A percentile compares a stretch with the other conserved stretches of the same genome.
Conservation (phyloP, 1,140 invertebrate species). For the Lepidurus apus region DNA sequence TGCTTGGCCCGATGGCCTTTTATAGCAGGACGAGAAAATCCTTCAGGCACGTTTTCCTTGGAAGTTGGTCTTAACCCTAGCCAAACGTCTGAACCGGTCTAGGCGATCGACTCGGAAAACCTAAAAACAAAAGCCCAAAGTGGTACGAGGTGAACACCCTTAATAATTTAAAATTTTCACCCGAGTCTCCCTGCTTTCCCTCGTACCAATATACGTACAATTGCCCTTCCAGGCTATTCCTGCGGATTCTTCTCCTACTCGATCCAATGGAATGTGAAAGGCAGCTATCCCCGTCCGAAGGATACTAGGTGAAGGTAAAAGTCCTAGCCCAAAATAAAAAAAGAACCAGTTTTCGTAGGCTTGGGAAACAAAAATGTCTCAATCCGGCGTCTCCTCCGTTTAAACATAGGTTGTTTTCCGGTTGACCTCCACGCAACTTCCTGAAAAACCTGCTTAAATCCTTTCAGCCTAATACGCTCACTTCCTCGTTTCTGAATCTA, state of each 20-base stretch:
- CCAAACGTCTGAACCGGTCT: neutral
- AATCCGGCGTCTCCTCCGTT: neutral
- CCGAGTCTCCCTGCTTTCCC: no score
- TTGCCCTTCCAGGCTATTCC: no score
- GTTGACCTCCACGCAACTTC: slow-evolving; percentile 8
- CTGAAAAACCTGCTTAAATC: neutral
- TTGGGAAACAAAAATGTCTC: neutral
- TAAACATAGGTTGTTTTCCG: neutral
- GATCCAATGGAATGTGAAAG: no score
- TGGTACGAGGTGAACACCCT: neutral
- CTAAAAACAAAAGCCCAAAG: neutral
- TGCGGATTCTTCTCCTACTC: no score
- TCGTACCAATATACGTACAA: no score
- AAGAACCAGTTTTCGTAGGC: neutral
- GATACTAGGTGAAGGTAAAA: slow-evolving; percentile 10
- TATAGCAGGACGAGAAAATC: neutral
- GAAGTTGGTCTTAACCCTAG: neutral
- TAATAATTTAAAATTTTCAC: neutral
- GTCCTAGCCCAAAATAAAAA: neutral
- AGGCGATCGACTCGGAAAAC: neutral
- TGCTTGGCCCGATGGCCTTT: neutral
- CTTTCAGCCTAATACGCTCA: neutral
- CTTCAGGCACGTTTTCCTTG: slow-evolving; percentile 17
- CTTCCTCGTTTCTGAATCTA: no score
- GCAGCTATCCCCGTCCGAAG: neutral